A percentile compares a stretch with the other conserved stretches of the same genome.
Conservation (phyloP, 1,140 invertebrate species). For the Trichogramma pretiosum region DNA sequence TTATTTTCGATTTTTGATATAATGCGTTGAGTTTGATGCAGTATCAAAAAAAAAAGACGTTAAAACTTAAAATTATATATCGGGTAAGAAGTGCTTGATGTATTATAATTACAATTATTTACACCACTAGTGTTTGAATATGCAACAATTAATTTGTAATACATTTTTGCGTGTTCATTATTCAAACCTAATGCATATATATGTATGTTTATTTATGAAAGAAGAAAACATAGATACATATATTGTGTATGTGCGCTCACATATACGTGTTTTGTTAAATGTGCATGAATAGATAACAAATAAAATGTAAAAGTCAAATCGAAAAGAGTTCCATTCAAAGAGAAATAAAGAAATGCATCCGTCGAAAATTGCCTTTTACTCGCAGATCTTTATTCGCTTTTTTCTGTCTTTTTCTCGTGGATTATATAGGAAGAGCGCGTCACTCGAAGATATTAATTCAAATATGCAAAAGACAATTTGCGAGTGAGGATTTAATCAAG, state of each 20-base stretch:
- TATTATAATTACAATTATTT: too few species aligned
- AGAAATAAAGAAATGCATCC: slow-evolving; percentile 7
- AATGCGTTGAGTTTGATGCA: neutral
- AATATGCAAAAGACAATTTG: neutral
- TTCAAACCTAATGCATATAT: slow-evolving; percentile 14
- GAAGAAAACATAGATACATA: slow-evolving; percentile 26
- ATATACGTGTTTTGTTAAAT: slow-evolving; percentile 24
- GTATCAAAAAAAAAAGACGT: too few species aligned
- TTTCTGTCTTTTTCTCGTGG: slow-evolving; percentile 15
- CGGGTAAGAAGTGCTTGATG: too few species aligned
- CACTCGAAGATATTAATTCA: slow-evolving; percentile 9
- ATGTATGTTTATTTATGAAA: slow-evolving; percentile 23
- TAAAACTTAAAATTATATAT: too few species aligned
- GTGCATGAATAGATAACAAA: slow-evolving; percentile 25
- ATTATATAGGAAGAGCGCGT: too few species aligned
- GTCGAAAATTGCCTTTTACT: slow-evolving; percentile 10
- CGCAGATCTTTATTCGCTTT: slow-evolving; percentile 9
- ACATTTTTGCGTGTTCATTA: slow-evolving; percentile 8
- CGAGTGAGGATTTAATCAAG: neutral
- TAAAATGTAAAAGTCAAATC: neutral
- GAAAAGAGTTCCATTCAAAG: neutral
- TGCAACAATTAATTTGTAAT: too few species aligned
- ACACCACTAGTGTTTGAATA: too few species aligned
- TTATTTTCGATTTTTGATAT: neutral
- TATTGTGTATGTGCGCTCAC: slow-evolving; percentile 8